Conservation (phyloP, 1,140 invertebrate species). For the Myzus persicae region DNA sequence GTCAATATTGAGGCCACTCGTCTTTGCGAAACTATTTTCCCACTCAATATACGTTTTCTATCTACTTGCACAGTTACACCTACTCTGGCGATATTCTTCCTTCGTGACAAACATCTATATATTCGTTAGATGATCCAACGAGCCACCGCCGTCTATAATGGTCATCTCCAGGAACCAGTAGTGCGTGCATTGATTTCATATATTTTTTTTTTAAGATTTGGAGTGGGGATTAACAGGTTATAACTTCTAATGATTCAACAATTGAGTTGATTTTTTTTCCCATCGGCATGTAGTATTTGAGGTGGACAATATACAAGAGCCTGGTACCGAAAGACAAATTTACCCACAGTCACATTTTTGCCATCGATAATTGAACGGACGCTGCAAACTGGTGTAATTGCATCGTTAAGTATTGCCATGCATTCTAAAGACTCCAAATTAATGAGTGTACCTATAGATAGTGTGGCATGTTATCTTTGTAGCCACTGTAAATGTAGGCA, state of each 20-base stretch:
- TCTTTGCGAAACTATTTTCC: slow-evolving; percentile 18
- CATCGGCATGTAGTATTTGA: slow-evolving; percentile 41
- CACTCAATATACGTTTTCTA: not conserved
- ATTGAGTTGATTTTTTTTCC: slow-evolving; percentile 43
- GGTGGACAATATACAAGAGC: not conserved
- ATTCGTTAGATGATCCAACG: slow-evolving; percentile 1
- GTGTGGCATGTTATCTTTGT: slow-evolving; percentile 12
- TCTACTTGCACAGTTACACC: not conserved
- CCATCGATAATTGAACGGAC: slow-evolving; percentile 40
- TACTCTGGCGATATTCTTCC: slow-evolving; percentile 27
- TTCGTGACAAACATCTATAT: slow-evolving; percentile 47
- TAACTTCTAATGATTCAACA: slow-evolving; percentile 49
- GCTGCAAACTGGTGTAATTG: slow-evolving; percentile 50
- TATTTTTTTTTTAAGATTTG: not conserved
- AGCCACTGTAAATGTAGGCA: slow-evolving; percentile 14
- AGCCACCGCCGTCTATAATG: not conserved
- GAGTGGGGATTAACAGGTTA: slow-evolving; percentile 48
- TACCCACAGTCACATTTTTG: slow-evolving; percentile 49
- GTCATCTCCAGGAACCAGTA: slow-evolving; percentile 39
- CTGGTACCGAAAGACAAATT: slow-evolving; percentile 44
- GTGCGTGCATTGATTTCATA: slow-evolving; percentile 24
- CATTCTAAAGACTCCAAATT: slow-evolving; percentile 49
- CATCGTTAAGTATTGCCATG: slow-evolving; percentile 44
- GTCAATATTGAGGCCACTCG: not conserved
- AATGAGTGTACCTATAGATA: not conserved